Percentiles rank a stretch among this genome's conserved stretches.
These are phyloP conservation scores for Astreopora myriophthalma DNA, from an alignment of 64 coral and sea anemone species.

Conservation along the genomic window DNA sequence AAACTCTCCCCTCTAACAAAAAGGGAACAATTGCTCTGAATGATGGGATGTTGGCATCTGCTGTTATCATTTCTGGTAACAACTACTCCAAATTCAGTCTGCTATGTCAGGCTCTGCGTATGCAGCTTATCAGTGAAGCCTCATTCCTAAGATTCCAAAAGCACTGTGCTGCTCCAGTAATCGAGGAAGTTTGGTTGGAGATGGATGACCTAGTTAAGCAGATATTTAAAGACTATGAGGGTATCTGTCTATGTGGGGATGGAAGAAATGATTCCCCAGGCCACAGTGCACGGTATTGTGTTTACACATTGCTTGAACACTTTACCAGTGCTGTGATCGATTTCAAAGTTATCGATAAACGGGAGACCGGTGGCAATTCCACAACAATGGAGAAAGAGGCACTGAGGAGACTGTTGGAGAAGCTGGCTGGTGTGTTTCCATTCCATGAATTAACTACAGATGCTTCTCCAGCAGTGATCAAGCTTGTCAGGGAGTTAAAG, in stretches of 20 bases:
- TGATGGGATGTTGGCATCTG: too few relatives aligned
- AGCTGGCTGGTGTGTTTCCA: neutral
- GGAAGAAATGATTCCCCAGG: conserved; percentile 65
- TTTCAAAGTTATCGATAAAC: conserved; percentile 12
- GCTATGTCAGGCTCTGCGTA: too few relatives aligned
- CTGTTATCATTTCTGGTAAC: too few relatives aligned
- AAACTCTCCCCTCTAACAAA: too few relatives aligned
- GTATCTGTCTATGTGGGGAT: conserved; percentile 28
- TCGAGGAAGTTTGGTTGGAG: too few relatives aligned
- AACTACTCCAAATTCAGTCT: too few relatives aligned
- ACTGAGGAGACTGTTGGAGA: conserved; percentile 25
- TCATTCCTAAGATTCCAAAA: too few relatives aligned
- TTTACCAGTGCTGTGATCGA: conserved; percentile 2
- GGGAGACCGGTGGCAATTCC: conserved; percentile 50
- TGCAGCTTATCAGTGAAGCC: too few relatives aligned
- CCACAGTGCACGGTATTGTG: conserved; percentile 30
- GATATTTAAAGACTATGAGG: too few relatives aligned
- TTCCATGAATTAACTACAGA: conserved; percentile 51
- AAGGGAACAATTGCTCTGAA: too few relatives aligned
- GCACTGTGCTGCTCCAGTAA: too few relatives aligned
- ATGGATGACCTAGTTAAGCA: too few relatives aligned
- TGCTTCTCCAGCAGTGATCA: conserved; percentile 56
- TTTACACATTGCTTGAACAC: conserved; percentile 65
- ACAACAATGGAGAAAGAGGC: conserved; percentile 49
- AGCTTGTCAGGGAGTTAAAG: conserved; percentile 55